Base-by-base conservation (phyloP, 1,140 invertebrate genomes). In the Leptopilina boulardi region DNA sequence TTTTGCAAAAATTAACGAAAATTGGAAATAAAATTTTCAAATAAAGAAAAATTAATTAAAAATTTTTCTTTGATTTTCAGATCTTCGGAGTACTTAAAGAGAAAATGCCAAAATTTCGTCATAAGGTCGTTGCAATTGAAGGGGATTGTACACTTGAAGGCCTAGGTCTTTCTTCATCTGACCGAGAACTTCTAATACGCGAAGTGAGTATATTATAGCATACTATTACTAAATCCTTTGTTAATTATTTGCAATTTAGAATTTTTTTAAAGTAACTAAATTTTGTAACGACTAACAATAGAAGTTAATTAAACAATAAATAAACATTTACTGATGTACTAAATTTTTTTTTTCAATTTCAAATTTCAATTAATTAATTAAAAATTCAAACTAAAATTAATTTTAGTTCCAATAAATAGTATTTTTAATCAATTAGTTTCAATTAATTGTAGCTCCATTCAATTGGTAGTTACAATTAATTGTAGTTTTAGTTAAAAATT, bases 81-180 rank as follows among this genome's bases (percentile, higher is more conserved):
- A 85, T 94, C 9, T 94, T 93, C 81, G 87, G 92, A 56, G 86
- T 87, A 18, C 82, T 94, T 30, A 93, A 92, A 81, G 87, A 92
- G 71, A 89, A 91, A 73, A 84, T 91, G 21, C 94, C 94, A 0
- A 94, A 95, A 87, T 95, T 94, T 88, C 87, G 92, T 21, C 92
- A 94, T 81, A 94, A 95, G 85, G 87, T 96, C 3, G 91, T 93
- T 6, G 92, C 92, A 0, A 89, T 96, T 5, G 87, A 91, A 0
- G 94, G 94, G 0, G 95, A 96, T 85, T 94, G 94, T 82, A 89
- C 91, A 9, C 85, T 92, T 10, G 91, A 93, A 5, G 93, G 92
- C 3, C 90, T 96, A 2, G 95, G 94, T 3, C 84, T 96, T 3
- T 93, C 91, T 19, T 82, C 92, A 0, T 83, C 88, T 15, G 94